Base-by-base conservation (phyloP, 1,140 invertebrate genomes). In the Brachionus asplanchnoidis region DNA sequence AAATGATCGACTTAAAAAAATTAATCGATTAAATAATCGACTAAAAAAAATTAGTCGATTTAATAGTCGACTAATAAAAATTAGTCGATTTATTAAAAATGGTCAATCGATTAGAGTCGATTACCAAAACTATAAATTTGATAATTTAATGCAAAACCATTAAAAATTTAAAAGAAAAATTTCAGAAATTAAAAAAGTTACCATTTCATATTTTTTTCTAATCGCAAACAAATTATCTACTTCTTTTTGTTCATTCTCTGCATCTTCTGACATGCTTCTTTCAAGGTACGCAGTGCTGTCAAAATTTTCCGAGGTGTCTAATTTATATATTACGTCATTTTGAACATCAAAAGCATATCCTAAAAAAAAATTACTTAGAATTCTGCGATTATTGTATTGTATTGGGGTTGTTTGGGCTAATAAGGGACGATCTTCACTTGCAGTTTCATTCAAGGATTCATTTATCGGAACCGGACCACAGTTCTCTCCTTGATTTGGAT, bases 401-500 rank as follows among this genome's bases (percentile, higher is more conserved):
- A 50, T 50, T 50, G 42, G 42, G 26, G 44, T 23, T 44, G 73
- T 50, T 50, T 77, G 73, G 44, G 40, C 73, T 26, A 77, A 50
- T 77, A 77, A 77, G 42, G 73, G 73, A 77, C 73, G 73, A 50
- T 77, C 73, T 77, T 77, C 73, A 77, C 73, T 77, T 77, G 73
- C 44, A 46, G 23, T 77, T 26, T 77, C 73, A 50, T 77, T 46
- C 9, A 77, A 26, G 8, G 42, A 26, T 77, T 77, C 42, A 46
- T 77, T 50, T 20, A 77, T 77, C 6, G 44, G n/a, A 77, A 46
- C 26, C 20, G 68, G 20, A 50, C 50, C 42, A 23, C 28, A 28
- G 26, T 68, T 40, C 9, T 73, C 28, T 70, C 20, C 17, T 73
- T 73, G 42, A 9, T 44, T 46, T 14, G 42, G 11, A 75, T 9